Percentiles rank a stretch among this genome's conserved stretches.
phyloP scores from a whole-genome alignment of 2,113 vertebrate genomes.

The Micromys minutus region DNA sequence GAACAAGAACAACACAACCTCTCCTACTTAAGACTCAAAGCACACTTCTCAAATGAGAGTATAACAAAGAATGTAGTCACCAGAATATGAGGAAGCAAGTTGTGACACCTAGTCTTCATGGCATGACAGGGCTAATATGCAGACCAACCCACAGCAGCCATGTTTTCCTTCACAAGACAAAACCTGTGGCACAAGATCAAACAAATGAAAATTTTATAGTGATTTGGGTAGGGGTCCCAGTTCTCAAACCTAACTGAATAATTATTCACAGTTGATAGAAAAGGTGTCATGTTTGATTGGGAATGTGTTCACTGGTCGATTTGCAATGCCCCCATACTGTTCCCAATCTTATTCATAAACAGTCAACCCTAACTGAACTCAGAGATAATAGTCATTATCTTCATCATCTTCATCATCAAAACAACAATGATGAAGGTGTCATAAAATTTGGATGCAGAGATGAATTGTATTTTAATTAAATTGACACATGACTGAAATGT shows the following conservation, averaged over 20 bases:
- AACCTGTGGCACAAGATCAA: neutral
- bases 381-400: neutral
- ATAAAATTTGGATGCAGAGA: neutral
- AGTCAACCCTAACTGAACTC: neutral
- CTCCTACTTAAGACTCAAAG: neutral
- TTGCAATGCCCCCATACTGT: neutral
- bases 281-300: neutral
- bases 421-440: neutral
- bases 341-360: neutral
- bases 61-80: neutral
- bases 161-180: neutral
- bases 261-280: neutral
- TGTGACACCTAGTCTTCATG: neutral
- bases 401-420: neutral
- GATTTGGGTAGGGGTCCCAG: neutral
- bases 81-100: neutral
- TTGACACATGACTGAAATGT: too few relatives aligned
- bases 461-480: neutral
- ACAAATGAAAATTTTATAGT: neutral
- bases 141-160: neutral
- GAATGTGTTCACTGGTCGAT: neutral
- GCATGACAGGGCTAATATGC: neutral
- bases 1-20: neutral
- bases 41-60: neutral
- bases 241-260: accelerated